These are phyloP conservation scores for Sceloporus undulatus DNA, from an alignment of 2,113 vertebrate genomes.

Conservation along the genomic window DNA sequence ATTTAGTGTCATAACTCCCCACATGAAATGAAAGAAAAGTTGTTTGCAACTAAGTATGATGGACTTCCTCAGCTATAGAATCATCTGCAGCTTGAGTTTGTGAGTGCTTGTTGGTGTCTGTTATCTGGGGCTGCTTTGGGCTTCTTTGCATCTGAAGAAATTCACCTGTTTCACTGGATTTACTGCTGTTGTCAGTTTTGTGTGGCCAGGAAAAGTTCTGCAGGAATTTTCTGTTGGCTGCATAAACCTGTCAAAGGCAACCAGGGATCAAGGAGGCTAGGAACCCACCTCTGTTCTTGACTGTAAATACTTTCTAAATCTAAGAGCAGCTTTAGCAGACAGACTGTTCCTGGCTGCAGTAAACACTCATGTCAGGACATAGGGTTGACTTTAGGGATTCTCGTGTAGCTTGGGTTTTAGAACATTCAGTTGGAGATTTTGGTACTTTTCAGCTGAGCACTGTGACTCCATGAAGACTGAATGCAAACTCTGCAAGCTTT, in stretches of 20 bases:
- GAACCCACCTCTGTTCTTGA: neutral
- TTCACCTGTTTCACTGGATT: neutral
- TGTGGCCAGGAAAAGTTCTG: neutral
- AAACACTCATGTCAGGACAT: neutral
- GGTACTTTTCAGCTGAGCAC: neutral
- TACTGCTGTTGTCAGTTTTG: neutral
- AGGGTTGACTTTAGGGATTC: neutral
- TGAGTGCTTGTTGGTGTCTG: neutral
- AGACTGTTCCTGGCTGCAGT: neutral
- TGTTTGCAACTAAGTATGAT: neutral
- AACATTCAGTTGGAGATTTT: neutral
- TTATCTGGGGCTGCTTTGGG: neutral
- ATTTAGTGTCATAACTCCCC: neutral
- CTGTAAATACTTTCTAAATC: neutral
- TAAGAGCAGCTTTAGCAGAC: neutral
- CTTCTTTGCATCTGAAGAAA: neutral
- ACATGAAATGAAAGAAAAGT: too few relatives aligned
- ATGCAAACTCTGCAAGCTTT: neutral
- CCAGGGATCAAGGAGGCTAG: neutral
- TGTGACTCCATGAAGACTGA: neutral
- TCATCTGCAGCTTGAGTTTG: neutral
- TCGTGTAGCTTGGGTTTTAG: neutral
- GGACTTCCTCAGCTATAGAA: neutral
- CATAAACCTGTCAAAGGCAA: neutral
- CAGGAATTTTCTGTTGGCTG: neutral